phyloP scores from a whole-genome alignment of 1,140 invertebrate species.

The Manduca sexta region DNA sequence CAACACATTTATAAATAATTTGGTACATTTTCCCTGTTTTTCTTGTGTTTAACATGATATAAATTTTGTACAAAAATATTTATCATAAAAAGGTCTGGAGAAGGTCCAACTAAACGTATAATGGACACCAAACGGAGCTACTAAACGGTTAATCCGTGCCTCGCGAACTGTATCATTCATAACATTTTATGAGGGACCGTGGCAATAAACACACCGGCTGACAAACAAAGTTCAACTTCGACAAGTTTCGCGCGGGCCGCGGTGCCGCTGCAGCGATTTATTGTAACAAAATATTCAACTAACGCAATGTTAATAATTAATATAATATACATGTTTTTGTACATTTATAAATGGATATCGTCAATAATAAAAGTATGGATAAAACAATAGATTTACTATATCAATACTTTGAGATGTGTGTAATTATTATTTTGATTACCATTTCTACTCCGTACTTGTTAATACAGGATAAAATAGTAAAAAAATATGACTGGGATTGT shows the following conservation, averaged over 20 bases:
- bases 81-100: conserved; percentile 12
- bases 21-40: too few species aligned
- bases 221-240: conserved; percentile 23
- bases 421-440: too few species aligned
- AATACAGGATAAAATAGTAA: too few species aligned
- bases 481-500: too few species aligned
- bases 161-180: conserved; percentile 38
- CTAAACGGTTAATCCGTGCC: conserved; percentile 24
- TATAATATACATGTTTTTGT: too few species aligned
- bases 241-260: conserved; percentile 15
- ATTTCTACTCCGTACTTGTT: too few species aligned
- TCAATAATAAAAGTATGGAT: too few species aligned
- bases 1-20: background rate
- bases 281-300: background rate
- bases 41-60: too few species aligned
- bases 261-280: conserved; percentile 6
- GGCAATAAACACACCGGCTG: conserved; percentile 30
- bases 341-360: too few species aligned
- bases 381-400: too few species aligned
- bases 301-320: too few species aligned
- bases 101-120: conserved; percentile 20
- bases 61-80: conserved; percentile 5
- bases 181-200: conserved; percentile 36
- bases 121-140: conserved; percentile 18
- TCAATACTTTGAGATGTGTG: too few species aligned